Evolutionary conservation across 2,797 vertebrate species (phyloP), one percentile per base, ranked within the genome.

Genomic region (Lutjanus campechanus): DNA sequence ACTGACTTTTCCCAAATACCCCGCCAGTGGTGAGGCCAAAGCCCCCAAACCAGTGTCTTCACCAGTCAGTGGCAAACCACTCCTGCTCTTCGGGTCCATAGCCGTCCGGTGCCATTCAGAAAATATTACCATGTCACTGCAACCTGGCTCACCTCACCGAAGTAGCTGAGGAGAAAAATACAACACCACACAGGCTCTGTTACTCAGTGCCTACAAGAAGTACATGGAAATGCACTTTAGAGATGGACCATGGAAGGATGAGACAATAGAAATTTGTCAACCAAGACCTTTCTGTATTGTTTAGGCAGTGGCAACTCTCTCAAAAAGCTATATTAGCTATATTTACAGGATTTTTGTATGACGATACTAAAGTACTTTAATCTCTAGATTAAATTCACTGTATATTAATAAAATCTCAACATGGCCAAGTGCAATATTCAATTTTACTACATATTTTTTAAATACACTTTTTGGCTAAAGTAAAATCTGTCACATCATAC

Each of bases 1-100:
- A 99, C 98, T 99, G 97, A 99, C 98, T 99, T 99, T 98, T 98
- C 97, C 97, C 97, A 98, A 98, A 97, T 96, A 99, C 97, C 98
- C 98, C 96, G 92, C 97, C 96, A 97, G 93, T 76, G 95, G 96
- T 93, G 96, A 96, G 97, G 97, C 94, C 93, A 96, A 94, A 94
- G 95, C 95, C 97, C 96, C 97, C 96, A 97, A 95, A 97, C 95
- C 96, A 97, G 96, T 95, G 94, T 96, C 96, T 96, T 96, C 97
- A 95, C 96, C 96, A 96, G 96, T 95, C 97, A 98, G 94, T 95
- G 96, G 96, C 94, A 97, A 96, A 96, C 96, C 93, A 95, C 95
- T 95, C 96, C 93, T 91, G 94, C 93, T 97, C 96, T 95, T 96
- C 92, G 85, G 92, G 91, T 96, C 95, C 94, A 95, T 91, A 89